phyloP scores from a whole-genome alignment of 2,888 invertebrate species.

The Laothoe populi region DNA sequence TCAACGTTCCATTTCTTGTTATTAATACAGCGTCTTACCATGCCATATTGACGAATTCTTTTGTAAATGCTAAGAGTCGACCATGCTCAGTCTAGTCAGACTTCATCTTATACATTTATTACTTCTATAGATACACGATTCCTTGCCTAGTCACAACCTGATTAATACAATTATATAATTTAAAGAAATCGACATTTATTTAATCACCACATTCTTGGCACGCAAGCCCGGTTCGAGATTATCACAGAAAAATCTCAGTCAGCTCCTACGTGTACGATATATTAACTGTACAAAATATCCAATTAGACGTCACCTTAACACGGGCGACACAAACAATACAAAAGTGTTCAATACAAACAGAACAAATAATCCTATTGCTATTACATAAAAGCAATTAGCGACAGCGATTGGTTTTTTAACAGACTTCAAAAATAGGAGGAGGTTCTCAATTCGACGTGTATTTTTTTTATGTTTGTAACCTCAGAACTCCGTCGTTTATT shows the following conservation, averaged over 20 bases:
- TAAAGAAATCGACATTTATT: not conserved
- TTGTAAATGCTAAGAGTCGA: too few species aligned
- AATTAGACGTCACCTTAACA: slow-evolving; percentile 16
- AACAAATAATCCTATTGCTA: slow-evolving; percentile 4
- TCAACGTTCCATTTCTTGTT: too few species aligned
- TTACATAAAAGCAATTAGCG: slow-evolving; percentile 2
- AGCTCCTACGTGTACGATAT: not conserved
- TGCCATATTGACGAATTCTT: too few species aligned
- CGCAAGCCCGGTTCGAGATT: not conserved
- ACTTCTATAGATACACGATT: too few species aligned
- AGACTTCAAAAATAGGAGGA: too few species aligned
- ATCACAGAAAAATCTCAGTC: not conserved
- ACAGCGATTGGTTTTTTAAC: not conserved
- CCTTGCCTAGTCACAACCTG: too few species aligned
- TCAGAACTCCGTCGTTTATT: too few species aligned
- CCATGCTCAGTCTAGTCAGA: too few species aligned
- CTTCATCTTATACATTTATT: too few species aligned
- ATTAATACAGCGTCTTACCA: too few species aligned
- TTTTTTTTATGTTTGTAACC: too few species aligned
- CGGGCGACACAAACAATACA: slow-evolving; percentile 1
- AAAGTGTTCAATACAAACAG: slow-evolving; percentile 13
- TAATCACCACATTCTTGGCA: not conserved
- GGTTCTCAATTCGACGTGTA: too few species aligned
- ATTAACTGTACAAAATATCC: not conserved
- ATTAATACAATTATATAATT: not conserved